Evolutionary conservation across 1,140 invertebrate species (phyloP), one percentile per base, ranked within the genome.

Genomic region (Aphaenogaster floridana): DNA sequence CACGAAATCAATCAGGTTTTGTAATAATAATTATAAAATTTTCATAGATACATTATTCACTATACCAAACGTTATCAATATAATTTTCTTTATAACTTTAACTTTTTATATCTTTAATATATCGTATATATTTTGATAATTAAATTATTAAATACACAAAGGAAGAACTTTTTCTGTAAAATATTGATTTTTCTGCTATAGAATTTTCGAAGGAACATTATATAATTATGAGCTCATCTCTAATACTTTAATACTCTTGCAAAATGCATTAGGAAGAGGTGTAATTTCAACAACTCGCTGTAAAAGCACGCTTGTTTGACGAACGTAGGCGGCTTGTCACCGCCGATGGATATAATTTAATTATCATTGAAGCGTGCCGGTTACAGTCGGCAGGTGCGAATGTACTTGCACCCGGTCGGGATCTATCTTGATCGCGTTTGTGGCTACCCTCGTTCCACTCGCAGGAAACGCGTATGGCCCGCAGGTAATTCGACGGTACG

Each of bases 391-490:
- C 80, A 84, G 80, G 54, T 84, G 80, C 66, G 36, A 84, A 63
- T 63, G 57, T 84, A 61, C 28, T 84, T 74, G 68, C 50, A 83
- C 54, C 39, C 68, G 54, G 39, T 81, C 11, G 48, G 13, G 54
- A 84, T 57, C 52, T 84, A 84, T 84, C 69, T 84, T 61, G 69
- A 64, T 84, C 69, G 28, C 54, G 42, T 69, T 50, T 21, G 66
- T 8, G 69, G 28, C 45, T 84, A 21, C 42, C 21, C 80, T 76
- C 42, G 69, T 83, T 36, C 52, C 28, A 34, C 34, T 74, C 45
- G 45, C 80, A 74, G 80, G 54, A 84, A 84, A 50, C 57, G 15
- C 54, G 39, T 48, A 48, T 63, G 28, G 57, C 54, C 54, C 57
- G 54, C 54, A 61, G 69, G 80, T 74, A 84, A 74, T 74, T 74